phyloP scores from a whole-genome alignment of 2,888 invertebrate species.

The Dolichopus griseipennis region DNA sequence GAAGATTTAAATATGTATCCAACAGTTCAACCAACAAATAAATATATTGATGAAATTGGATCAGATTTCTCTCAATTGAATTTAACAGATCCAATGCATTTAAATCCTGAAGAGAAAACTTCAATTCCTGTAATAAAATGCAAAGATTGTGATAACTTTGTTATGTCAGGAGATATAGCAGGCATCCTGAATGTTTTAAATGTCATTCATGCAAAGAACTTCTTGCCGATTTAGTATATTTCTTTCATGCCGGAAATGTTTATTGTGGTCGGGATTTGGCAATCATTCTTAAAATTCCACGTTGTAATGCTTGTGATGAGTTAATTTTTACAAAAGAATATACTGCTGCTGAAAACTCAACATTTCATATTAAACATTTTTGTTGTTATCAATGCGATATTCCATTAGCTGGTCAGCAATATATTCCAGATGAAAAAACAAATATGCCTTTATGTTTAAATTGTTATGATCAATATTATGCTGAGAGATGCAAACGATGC shows the following conservation, averaged over 20 bases:
- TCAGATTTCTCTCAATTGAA: background rate
- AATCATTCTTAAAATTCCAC: constrained; percentile 69
- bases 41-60: background rate
- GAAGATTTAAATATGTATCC: constrained; percentile 42
- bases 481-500: constrained; percentile 66
- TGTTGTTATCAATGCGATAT: constrained; percentile 77
- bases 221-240: constrained; percentile 77
- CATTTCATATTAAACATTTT: constrained; percentile 81
- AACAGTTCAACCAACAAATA: constrained; percentile 23
- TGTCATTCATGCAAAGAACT: constrained; percentile 74
- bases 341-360: constrained; percentile 74
- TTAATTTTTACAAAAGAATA: constrained; percentile 82
- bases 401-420: constrained; percentile 70
- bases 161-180: constrained; percentile 61
- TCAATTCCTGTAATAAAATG: constrained; percentile 29
- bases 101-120: background rate
- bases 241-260: constrained; percentile 68
- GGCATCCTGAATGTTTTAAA: constrained; percentile 81
- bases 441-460: constrained; percentile 67
- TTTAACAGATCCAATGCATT: background rate
- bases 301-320: constrained; percentile 86
- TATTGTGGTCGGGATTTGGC: constrained; percentile 83
- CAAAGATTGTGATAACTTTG: constrained; percentile 33
- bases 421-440: constrained; percentile 66
- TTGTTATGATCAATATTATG: constrained; percentile 69